Evolutionary conservation across 2,797 vertebrate genomes (phyloP), one percentile per base, ranked within the genome.

Genomic region (Loris lydekkerianus): DNA sequence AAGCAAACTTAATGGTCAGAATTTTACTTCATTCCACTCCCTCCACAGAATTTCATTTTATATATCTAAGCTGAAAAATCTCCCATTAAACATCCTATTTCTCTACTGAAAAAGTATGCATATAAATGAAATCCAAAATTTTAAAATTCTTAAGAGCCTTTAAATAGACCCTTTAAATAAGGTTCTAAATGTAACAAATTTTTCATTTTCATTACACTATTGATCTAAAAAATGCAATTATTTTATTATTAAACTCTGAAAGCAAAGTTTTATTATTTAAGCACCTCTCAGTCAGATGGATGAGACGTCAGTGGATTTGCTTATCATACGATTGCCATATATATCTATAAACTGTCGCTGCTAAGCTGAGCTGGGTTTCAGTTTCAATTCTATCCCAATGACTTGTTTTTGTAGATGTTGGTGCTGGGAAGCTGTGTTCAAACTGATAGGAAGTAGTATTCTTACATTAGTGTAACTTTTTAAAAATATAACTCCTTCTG

Each of bases 11-110:
- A 78, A 61, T 27, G 11, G 46, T 76, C 27, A 73, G 43, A 63
- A 20, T 29, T 77, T 76, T 34, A 72, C 5, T 43, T 82, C 27
- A 73, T 86, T 89, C 27, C 9, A 60, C 3, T 90, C 76, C 10
- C 5, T 29, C 5, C 46, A 56, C 10, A 65, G 34, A 85, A 63
- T 85, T 87, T 70, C n/a, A 76, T 85, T 81, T 85, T 81, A 34
- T 85, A 11, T 43, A 49, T 80, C 56, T 86, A 83, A 29, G 34
- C n/a, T 95, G 82, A 4, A 69, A 89, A 94, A 86, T 73, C 29
- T 85, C 23, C 75, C 6, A 46, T 40, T 77, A 37, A 77, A 65
- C 10, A 56, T 37, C 15, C 20, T 69, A 46, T 67, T 34, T 65
- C 40, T 86, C 78, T 95, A 25, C 25, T 80, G 27, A 15, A 86